Conservation (phyloP, 2,888 invertebrate genomes). For the Aphodius sticticus region DNA sequence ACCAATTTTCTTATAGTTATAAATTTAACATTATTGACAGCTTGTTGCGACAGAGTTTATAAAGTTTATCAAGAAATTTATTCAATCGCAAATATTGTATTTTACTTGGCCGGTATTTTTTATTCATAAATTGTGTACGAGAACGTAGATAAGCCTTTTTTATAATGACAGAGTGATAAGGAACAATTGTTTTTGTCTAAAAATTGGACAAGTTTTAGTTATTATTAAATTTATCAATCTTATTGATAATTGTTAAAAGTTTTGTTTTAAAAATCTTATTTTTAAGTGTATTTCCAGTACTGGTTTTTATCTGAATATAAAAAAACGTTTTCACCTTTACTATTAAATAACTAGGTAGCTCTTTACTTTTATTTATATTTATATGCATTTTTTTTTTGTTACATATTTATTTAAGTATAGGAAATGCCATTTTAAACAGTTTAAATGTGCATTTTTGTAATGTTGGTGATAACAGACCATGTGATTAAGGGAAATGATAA, state of each 20-base stretch:
- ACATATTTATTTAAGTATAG: not conserved
- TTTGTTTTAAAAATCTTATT: not conserved
- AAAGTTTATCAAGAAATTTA: not conserved
- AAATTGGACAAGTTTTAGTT: not conserved
- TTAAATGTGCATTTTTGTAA: not conserved
- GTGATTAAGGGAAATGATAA: constrained; percentile 6
- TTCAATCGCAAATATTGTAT: not conserved
- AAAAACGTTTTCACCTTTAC: too few relatives aligned
- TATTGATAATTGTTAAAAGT: not conserved
- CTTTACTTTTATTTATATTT: not conserved
- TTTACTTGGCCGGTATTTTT: not conserved
- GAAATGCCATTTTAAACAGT: constrained; percentile 4
- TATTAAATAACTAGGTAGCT: not conserved
- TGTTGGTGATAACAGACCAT: constrained; percentile 1
- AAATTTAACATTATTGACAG: not conserved
- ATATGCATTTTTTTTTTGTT: not conserved
- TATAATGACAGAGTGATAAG: not conserved
- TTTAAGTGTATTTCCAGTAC: not conserved
- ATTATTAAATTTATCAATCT: not conserved
- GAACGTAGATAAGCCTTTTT: not conserved
- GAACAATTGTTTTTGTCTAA: not conserved
- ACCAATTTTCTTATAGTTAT: too few relatives aligned
- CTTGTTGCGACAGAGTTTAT: not conserved
- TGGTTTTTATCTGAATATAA: too few relatives aligned
- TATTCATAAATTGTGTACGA: not conserved